Base-by-base conservation (phyloP, 1,140 invertebrate genomes). In the Drosophila micromelanica region DNA sequence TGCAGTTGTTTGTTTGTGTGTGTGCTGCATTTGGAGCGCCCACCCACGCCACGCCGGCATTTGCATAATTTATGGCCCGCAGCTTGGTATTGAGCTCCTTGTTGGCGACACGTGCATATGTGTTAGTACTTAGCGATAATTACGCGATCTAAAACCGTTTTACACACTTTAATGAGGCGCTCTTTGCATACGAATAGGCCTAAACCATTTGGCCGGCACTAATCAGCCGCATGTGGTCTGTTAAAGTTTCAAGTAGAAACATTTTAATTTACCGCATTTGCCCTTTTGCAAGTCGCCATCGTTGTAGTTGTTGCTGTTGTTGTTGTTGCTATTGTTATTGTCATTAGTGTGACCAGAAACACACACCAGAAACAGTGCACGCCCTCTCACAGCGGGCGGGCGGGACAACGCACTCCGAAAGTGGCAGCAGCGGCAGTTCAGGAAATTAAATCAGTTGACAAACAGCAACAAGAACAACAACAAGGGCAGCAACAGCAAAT, bases 401-500 rank as follows among this genome's bases (percentile, higher is more conserved):
- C 23, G 38, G 49, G 9, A 27, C n/a, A 3, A 27, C 38, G 8
- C 27, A 40, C 40, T 32, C 52, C 37, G 37, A 57, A 59, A 61
- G 64, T 62, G 65, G 67, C 65, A 65, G 49, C 59, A 60, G 60
- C 64, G 45, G 46, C 17, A 64, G 61, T 62, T 64, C 73, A 84
- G 82, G 69, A 87, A 87, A 89, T 87, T 89, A 89, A 87, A 87
- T 87, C 82, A 87, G 84, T 87, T 87, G 82, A 82, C 82, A 87
- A 86, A 80, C 62, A 78, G 76, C 3, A 27, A 27, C 27, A 27
- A 27, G 5, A 27, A 27, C 27, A 27, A 5, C 5, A 27, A 27
- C 27, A 27, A 6, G 5, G 6, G 1, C 5, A 27, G 27, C 27
- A 37, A 8, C 51, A 52, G 67, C 67, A 51, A 75, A 72, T 76